These are phyloP conservation scores for Acanthisitta chloris DNA, from an alignment of 2,113 vertebrate species.

Conservation along the genomic window DNA sequence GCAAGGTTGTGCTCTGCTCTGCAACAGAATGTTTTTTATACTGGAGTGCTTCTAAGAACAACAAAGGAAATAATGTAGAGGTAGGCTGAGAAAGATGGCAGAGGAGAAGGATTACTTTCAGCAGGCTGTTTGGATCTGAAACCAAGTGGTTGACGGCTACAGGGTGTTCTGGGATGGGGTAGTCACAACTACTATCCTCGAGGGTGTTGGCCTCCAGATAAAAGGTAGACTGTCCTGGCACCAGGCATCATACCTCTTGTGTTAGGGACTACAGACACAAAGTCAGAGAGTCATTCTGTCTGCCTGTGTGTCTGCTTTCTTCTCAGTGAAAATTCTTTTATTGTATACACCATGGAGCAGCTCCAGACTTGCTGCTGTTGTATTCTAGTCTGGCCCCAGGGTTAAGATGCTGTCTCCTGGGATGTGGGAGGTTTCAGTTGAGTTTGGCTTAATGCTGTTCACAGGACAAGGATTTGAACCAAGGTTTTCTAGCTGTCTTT, in stretches of 20 bases:
- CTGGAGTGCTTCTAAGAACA: background rate
- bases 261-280: background rate
- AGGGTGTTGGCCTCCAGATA: background rate
- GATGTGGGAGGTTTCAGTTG: background rate
- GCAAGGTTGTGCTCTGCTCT: background rate
- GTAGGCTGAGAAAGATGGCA: background rate
- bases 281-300: background rate
- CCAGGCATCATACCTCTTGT: rapidly evolving
- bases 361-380: background rate
- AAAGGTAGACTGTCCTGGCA: background rate
- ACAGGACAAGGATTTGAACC: background rate
- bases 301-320: background rate
- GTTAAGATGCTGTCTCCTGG: background rate
- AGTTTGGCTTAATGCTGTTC: background rate
- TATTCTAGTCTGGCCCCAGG: background rate
- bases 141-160: background rate
- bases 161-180: background rate
- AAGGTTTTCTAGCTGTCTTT: background rate
- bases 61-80: background rate
- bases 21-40: background rate
- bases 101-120: background rate
- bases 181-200: background rate
- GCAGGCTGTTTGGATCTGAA: background rate
- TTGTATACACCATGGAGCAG: background rate
- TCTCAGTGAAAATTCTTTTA: background rate